Base-by-base conservation (phyloP, 1,140 invertebrate genomes). In the Chironomus striatipennis region DNA sequence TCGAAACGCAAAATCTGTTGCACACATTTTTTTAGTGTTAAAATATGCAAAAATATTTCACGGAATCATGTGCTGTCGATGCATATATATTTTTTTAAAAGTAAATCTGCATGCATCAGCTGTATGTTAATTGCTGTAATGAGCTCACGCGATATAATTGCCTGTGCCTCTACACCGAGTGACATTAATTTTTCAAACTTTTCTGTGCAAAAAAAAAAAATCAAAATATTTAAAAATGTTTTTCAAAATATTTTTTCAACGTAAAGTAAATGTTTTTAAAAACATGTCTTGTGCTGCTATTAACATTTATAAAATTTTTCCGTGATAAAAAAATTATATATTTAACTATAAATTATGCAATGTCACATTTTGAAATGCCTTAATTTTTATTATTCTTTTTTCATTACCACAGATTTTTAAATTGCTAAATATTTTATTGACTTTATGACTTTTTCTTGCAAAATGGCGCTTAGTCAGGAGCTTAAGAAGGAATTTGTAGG, bases 191-290 rank as follows among this genome's bases (percentile, higher is more conserved):
- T 57, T 12, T 57, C 47, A 57, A n/a, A n/a, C 43, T 18, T 70
- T 70, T 34, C 24, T 34, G 24, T 2, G 24, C 2, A 34, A 34
- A 34, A 34, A 34, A 34, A 34, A 34, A 34, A 34, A 34, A 20
- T 70, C 65, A 70, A 70, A 70, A 70, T 70, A 70, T 70, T 70
- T 70, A 8, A 20, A 21, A 70, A 70, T 70, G 65, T 70, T 6
- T 70, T 70, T 70, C 17, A 70, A 70, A 70, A 70, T 21, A 70
- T 70, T 70, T 21, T 70, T 70, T 12, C 47, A n/a, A n/a, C 47
- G n/a, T 70, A 10, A 34, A 34, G 24, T 21, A 70, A 70, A 70
- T 20, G 20, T 70, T 20, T 70, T 70, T 70, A 10, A 70, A 70
- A 18, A 18, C n/a, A 9, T 70, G 17, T 70, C 65, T 21, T 12